A percentile compares a stretch with the other conserved stretches of the same genome.
These are phyloP conservation scores for Enoplosus armatus DNA, from an alignment of 2,797 vertebrate species.

Conservation along the genomic window DNA sequence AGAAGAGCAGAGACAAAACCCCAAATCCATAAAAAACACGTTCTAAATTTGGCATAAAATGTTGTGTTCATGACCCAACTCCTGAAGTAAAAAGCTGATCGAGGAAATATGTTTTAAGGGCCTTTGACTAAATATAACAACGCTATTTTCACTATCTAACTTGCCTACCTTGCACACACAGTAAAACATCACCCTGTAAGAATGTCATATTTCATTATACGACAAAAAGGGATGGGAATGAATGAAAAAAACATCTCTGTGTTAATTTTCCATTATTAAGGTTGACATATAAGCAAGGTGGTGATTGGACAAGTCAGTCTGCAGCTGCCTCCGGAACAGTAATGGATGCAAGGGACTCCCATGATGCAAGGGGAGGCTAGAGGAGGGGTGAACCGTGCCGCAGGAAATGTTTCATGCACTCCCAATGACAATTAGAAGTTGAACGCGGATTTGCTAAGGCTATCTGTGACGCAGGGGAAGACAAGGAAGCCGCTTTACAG, in stretches of 20 bases:
- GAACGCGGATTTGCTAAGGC: slow-evolving; percentile 48
- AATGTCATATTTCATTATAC: slow-evolving; percentile 15
- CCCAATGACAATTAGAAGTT: slow-evolving; percentile 67
- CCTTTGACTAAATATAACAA: neutral
- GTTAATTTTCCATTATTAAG: slow-evolving; percentile 12
- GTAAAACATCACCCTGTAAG: neutral
- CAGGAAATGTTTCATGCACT: slow-evolving; percentile 43
- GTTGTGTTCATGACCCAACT: neutral
- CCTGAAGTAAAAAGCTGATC: neutral
- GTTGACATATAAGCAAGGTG: slow-evolving; percentile 16
- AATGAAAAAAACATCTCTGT: neutral
- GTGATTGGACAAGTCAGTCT: slow-evolving; percentile 19
- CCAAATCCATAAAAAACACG: neutral
- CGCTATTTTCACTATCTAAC: neutral
- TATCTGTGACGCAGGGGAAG: slow-evolving; percentile 42
- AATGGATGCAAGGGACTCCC: slow-evolving; percentile 25
- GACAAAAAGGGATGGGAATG: slow-evolving; percentile 1
- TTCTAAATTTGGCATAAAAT: neutral
- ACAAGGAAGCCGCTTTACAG: slow-evolving; percentile 31
- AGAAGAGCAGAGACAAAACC: neutral
- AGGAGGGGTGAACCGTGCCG: slow-evolving; percentile 39
- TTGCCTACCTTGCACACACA: neutral
- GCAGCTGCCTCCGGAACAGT: slow-evolving; percentile 11
- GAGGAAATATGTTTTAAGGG: neutral
- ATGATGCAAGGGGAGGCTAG: slow-evolving; percentile 46